These are phyloP conservation scores for Diadophis punctatus DNA, from an alignment of 2,113 vertebrate species.

Conservation along the genomic window DNA sequence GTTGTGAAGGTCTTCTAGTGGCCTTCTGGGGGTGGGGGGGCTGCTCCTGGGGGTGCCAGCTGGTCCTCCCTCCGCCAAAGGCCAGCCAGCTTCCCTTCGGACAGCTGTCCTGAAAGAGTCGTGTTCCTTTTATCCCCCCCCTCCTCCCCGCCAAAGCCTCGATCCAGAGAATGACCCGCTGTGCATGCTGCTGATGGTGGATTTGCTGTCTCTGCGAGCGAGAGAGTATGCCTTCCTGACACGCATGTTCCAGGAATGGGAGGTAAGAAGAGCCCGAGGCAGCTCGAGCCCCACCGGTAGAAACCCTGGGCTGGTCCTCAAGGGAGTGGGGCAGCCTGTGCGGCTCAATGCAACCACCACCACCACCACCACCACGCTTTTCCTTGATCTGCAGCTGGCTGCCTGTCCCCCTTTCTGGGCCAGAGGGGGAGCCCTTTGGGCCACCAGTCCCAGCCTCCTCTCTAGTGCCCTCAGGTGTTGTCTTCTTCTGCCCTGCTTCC, in stretches of 20 bases:
- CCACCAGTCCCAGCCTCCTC: background rate
- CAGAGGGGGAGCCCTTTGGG: background rate
- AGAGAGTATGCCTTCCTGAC: slow-evolving; percentile 82
- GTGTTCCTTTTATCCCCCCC: background rate
- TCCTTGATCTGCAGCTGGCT: background rate
- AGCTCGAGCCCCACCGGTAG: background rate
- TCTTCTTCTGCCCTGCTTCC: background rate
- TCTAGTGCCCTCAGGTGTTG: background rate
- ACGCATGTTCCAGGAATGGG: slow-evolving; percentile 89
- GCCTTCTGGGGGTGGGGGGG: background rate
- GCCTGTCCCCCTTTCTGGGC: background rate
- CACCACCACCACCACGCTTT: background rate
- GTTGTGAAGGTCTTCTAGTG: background rate
- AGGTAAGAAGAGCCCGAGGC: slow-evolving; percentile 71
- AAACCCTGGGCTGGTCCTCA: no score
- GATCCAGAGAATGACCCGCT: slow-evolving; percentile 91
- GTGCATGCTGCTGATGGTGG: slow-evolving; percentile 87
- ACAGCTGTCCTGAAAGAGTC: background rate
- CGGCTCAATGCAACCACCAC: no score
- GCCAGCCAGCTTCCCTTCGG: no score
- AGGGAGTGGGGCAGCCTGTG: background rate
- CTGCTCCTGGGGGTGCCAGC: background rate
- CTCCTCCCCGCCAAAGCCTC: slow-evolving; percentile 68
- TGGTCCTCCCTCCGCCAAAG: background rate
- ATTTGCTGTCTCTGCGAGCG: slow-evolving; percentile 86